Percentiles rank a stretch among this genome's conserved stretches.
These are phyloP conservation scores for Nomada goodeniana DNA, from an alignment of 2,888 invertebrate species.

Conservation along the genomic window DNA sequence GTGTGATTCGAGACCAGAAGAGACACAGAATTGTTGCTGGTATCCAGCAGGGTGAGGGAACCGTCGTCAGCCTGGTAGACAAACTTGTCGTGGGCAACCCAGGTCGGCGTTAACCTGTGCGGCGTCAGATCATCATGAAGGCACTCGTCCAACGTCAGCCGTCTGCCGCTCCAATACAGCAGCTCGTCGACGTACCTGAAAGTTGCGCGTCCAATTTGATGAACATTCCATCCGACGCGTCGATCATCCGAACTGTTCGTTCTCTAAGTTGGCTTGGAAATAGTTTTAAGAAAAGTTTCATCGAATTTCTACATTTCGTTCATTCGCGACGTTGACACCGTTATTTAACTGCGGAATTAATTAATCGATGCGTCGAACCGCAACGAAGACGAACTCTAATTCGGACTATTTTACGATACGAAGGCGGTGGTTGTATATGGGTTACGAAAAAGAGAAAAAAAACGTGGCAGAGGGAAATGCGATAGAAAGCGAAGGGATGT, in stretches of 20 bases:
- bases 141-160: constrained; percentile 94
- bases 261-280: not conserved
- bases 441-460: too few relatives aligned
- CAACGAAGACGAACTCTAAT: not conserved
- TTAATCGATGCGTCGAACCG: not conserved
- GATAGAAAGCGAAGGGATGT: constrained; percentile 10
- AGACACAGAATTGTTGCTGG: constrained; percentile 91
- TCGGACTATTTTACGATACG: not conserved
- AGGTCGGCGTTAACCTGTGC: constrained; percentile 90
- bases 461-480: not conserved
- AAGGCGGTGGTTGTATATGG: not conserved
- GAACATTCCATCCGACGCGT: not conserved
- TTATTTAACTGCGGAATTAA: not conserved
- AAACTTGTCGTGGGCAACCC: constrained; percentile 93
- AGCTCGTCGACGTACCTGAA: constrained; percentile 94
- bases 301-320: not conserved
- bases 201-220: not conserved
- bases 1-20: constrained; percentile 95
- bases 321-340: too few relatives aligned
- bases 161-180: constrained; percentile 94
- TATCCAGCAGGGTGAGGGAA: constrained; percentile 91
- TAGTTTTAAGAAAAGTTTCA: not conserved
- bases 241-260: not conserved
- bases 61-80: constrained; percentile 95
- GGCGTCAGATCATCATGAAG: constrained; percentile 91